Evolutionary conservation across 2,888 invertebrate genomes (phyloP).

Genomic region (Lithophane ornitopus): DNA sequence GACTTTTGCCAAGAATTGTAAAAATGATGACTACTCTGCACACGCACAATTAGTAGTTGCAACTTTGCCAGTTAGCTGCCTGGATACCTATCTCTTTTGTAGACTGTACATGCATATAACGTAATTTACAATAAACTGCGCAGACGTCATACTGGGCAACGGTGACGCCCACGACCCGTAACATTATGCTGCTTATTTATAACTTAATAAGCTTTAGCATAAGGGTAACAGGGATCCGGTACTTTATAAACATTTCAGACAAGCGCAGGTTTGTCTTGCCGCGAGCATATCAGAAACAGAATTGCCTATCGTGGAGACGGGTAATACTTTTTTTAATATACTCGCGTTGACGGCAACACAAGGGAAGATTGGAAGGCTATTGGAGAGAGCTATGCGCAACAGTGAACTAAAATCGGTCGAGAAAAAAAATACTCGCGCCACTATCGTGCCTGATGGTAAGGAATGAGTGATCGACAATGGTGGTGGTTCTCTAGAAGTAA

Average conservation of each 20-base stretch:
- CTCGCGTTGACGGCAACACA: too few species aligned
- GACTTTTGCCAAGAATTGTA: background rate
- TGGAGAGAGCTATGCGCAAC: background rate
- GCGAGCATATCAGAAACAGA: too few species aligned
- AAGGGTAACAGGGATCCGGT: background rate
- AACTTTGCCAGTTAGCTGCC: background rate
- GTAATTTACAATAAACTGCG: constrained; percentile 41
- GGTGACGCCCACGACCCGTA: constrained; percentile 39
- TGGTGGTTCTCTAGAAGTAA: background rate
- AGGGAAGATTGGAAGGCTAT: background rate
- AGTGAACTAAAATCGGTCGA: background rate
- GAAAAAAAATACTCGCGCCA: background rate
- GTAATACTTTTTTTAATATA: too few species aligned
- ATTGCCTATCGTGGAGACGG: too few species aligned
- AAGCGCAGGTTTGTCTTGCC: too few species aligned
- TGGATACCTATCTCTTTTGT: background rate
- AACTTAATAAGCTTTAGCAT: constrained; percentile 37
- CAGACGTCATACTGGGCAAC: constrained; percentile 56
- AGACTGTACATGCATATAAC: constrained; percentile 26
- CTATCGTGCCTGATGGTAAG: background rate
- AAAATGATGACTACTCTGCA: background rate
- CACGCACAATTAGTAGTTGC: background rate
- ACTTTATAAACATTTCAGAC: background rate
- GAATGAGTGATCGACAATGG: background rate
- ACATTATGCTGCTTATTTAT: constrained; percentile 31